These are phyloP conservation scores for Brachyrhaphis roseni DNA, from an alignment of 2,797 vertebrate genomes.

Conservation along the genomic window DNA sequence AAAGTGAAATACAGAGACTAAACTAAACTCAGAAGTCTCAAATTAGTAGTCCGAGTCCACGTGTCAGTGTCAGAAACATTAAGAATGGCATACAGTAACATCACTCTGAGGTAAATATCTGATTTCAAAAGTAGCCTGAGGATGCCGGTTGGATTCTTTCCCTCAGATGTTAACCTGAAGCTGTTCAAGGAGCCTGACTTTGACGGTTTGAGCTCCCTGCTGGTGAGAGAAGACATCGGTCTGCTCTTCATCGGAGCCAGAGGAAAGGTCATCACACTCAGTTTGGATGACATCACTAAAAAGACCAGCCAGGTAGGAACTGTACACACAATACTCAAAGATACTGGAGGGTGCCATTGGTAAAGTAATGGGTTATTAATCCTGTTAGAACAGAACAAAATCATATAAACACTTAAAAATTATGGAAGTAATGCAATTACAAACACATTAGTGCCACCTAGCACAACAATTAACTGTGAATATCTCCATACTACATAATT, in stretches of 20 bases:
- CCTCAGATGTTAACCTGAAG: slow-evolving; percentile 29
- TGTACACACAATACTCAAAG: neutral
- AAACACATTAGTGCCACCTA: no score
- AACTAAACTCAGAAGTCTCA: neutral
- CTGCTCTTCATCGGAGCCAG: slow-evolving; percentile 33
- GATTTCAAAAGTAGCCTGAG: neutral
- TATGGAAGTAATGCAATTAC: no score
- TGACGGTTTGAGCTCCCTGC: slow-evolving; percentile 32
- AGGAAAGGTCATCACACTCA: slow-evolving; percentile 38
- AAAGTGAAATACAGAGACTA: no score
- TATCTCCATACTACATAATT: no score
- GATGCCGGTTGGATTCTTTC: neutral
- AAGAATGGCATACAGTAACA: neutral
- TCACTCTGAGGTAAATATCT: neutral
- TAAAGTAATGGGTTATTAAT: no score
- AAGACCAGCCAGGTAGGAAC: slow-evolving; percentile 24
- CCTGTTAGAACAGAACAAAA: no score
- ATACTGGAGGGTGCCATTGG: no score
- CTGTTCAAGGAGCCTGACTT: slow-evolving; percentile 35
- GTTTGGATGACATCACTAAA: slow-evolving; percentile 29
- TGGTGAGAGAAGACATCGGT: slow-evolving; percentile 38
- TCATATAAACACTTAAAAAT: no score
- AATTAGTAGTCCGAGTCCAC: neutral
- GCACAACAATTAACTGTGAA: no score
- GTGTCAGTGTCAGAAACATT: neutral